Base-by-base conservation (phyloP, 2,888 invertebrate genomes). In the Rhagophthalmus giganteus region DNA sequence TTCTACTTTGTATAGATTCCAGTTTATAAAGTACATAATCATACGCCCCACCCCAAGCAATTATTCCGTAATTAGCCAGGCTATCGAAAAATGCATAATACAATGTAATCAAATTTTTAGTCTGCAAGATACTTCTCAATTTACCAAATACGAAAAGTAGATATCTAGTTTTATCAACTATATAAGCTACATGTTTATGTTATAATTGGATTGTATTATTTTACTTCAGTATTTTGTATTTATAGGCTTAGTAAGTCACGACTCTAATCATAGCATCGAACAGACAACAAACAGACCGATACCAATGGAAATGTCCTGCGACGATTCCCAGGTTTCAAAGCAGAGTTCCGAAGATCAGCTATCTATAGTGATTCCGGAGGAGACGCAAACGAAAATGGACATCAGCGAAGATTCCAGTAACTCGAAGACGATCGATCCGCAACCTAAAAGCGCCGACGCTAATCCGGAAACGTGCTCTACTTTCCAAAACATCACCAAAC, bases 271-370 rank as follows among this genome's bases (percentile, higher is more conserved):
- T 24, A 70, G 68, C 24, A 57, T 58, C 2, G 51, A 42, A 6
- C 13, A 16, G 1, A 15, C 12, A 5, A n/a, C n/a, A 26, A 46
- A 47, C 14, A 48, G 33, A 37, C 24, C 26, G 10, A 11, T 58
- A 31, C 62, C 62, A 35, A 59, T 65, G 40, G 78, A 77, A 34
- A 63, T 72, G 16, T 72, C 73, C 1, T 78, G 76, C 62, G 84
- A 85, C 54, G 82, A 86, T 53, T 82, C 83, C 0, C 80, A 82
- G 37, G 67, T 82, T 0, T 83, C 83, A 1, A 81, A 81, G 67
- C 81, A 83, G 10, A 84, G 83, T 13, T 83, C 81, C 2, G 81
- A 82, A 48, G 82, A 81, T 45, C 75, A 76, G 11, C 64, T 81
- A 15, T 82, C 81, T 0, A 77, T 78, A 32, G 76, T 78, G 1